Base-by-base conservation (phyloP, 2,797 vertebrate species). In the Rhynchonycteris naso region DNA sequence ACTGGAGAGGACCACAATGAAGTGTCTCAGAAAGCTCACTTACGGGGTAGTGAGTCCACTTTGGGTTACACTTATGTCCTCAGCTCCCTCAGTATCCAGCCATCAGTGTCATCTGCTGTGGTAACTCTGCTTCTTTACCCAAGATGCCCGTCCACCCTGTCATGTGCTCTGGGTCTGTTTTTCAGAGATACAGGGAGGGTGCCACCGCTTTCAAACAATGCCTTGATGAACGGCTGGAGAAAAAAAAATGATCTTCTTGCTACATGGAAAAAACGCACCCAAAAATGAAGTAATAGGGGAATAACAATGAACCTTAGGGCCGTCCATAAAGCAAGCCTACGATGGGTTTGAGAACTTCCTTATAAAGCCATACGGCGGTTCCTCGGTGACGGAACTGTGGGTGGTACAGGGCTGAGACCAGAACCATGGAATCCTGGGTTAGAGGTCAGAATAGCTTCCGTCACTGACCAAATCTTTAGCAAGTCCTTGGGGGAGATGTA, bases 271-370 rank as follows among this genome's bases (percentile, higher is more conserved):
- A 85, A 94, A 66, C 0, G n/a, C 90, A 92, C 95, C 92, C 91
- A 74, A 59, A 96, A 93, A 90, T 96, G 95, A 97, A 93, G 93
- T 93, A 91, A 94, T 93, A 35, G 54, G 95, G 82, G 95, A 97
- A 95, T 91, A 96, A 61, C 63, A 83, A 24, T 0, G 93, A 94
- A 86, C 56, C 96, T 96, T 79, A 88, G 68, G 94, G 94, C 94
- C 22, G 88, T 95, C 88, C 85, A n/a, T 66, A 88, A 91, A 85
- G 81, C 94, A 93, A 88, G 83, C 63, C 88, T 89, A 91, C 38
- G 66, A 84, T 28, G 75, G 47, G 43, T n/a, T 93, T 94, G 88
- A 84, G 95, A 88, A 97, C 95, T 92, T 96, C 97, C 96, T 97
- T 97, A 96, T 97, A 95, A 97, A 97, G 97, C 88, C 94, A 94